Evolutionary conservation across 2,888 invertebrate species (phyloP), one percentile per base, ranked within the genome.

Genomic region (Gryllus longicercus): DNA sequence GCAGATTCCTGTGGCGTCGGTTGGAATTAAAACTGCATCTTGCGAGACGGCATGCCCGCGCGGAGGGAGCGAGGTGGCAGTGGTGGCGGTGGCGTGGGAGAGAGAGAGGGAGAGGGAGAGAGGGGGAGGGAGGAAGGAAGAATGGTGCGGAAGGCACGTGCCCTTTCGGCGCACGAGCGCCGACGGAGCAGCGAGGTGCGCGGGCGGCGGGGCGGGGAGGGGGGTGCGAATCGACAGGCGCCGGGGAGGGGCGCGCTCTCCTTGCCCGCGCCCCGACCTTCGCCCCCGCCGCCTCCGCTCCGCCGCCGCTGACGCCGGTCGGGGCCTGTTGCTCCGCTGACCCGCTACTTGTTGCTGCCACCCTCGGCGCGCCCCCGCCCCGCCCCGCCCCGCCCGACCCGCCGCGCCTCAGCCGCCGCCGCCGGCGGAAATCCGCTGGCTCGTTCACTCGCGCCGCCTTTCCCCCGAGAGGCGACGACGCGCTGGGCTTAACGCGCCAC

Each of bases 191-290:
- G 38, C 2, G 18, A 14, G 63, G 63, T 18, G 63, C 18, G 16
- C 2, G 16, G 16, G 63, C 16, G 63, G 63, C 16, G 4, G 5
- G 63, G 63, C 63, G 63, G 63, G 63, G 63, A 51, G 51, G 51
- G 51, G 18, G 16, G 16, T 18, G 63, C 3, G 63, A 63, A 63
- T 63, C 63, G 63, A 63, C 63, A 63, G 63, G 63, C 63, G 63
- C 63, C 63, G 63, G 63, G 63, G 63, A 63, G 63, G 63, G 63
- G 63, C 63, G 63, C 63, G 63, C 63, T 14, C 63, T 63, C 63
- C 63, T 63, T 63, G 63, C 63, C 63, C 63, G 14, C 18, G 63
- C 10, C 18, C 63, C 63, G 63, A 63, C 63, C 63, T 63, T 63
- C 63, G 18, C 63, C 63, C 63, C 63, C 63, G 63, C 63, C 18